Evolutionary conservation across 1,140 invertebrate genomes (phyloP), one percentile per base, ranked within the genome.

Genomic region (Lutraria rhynchaena): DNA sequence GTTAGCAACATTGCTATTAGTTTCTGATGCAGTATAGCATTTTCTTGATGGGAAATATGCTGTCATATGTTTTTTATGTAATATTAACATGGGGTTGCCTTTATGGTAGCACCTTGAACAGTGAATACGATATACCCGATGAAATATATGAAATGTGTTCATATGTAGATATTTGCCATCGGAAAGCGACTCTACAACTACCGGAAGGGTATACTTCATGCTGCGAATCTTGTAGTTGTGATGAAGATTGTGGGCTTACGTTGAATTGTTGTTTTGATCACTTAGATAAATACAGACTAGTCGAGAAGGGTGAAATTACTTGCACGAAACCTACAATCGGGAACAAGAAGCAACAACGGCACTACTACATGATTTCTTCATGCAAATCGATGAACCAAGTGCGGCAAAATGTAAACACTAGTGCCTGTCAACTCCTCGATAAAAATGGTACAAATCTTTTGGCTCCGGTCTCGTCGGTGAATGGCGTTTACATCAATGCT

Each of bases 241-340:
- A 58, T 29, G 27, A 58, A 27, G 24, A 29, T 27, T 58, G 55
- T 58, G 55, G 55, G 33, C 33, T 58, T 29, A 9, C 24, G 27
- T n/a, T 58, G 3, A 29, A 58, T 17, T 58, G 55, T 29, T 58
- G 55, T 58, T 58, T 58, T 58, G 55, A 58, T 27, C 3, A 58
- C 22, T 29, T 58, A 15, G 55, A 58, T 29, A 24, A 58, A 29
- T 58, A 58, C 17, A 58, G 17, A 58, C 55, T 58, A 11, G 9
- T 27, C 27, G 55, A 24, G 17, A 58, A 29, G 33, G 55, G 55
- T 2, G 33, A 27, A 27, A 4, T 58, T 9, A 29, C 55, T 58
- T 58, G 55, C 27, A 17, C 33, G 4, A 29, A 29, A 3, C 5
- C 51, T 3, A n/a, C 24, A 5, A 22, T 53, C 51, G 3, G 51